Conservation (phyloP, 2,113 vertebrate genomes). For the Myodes glareolus region DNA sequence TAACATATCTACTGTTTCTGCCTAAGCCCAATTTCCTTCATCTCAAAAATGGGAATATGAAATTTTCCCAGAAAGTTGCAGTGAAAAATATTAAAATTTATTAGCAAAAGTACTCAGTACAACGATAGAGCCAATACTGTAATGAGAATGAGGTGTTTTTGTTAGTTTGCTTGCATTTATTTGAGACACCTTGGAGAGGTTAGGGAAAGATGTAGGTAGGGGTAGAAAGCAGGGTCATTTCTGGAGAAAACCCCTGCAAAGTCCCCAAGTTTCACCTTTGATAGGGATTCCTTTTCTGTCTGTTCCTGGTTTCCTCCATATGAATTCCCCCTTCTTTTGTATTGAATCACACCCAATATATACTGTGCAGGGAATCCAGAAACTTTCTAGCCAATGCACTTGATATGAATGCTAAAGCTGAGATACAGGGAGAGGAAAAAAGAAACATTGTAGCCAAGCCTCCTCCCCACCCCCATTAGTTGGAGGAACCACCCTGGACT, state of each 20-base stretch:
- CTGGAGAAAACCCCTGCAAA: not conserved
- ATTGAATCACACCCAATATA: not conserved
- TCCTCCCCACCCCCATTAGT: too few relatives aligned
- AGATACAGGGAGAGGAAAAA: not conserved
- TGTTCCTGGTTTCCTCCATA: not conserved
- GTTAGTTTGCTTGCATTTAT: not conserved
- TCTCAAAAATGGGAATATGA: conserved; percentile 1
- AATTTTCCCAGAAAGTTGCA: not conserved
- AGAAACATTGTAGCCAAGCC: not conserved
- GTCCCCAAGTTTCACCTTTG: not conserved
- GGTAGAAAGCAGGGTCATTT: not conserved
- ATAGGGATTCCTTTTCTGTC: not conserved
- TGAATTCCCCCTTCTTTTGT: not conserved
- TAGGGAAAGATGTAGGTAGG: not conserved
- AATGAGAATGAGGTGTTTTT: not conserved
- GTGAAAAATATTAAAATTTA: not conserved
- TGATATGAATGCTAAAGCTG: not conserved
- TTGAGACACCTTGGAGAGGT: not conserved
- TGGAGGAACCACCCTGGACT: not conserved
- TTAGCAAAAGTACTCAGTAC: not conserved
- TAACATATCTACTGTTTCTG: not conserved
- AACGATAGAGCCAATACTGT: not conserved
- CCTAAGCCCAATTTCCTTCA: not conserved
- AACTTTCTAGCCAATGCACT: not conserved
- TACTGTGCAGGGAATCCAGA: not conserved